Evolutionary conservation across 2,888 invertebrate genomes (phyloP).

Genomic region (Entomobrya multifasciata): DNA sequence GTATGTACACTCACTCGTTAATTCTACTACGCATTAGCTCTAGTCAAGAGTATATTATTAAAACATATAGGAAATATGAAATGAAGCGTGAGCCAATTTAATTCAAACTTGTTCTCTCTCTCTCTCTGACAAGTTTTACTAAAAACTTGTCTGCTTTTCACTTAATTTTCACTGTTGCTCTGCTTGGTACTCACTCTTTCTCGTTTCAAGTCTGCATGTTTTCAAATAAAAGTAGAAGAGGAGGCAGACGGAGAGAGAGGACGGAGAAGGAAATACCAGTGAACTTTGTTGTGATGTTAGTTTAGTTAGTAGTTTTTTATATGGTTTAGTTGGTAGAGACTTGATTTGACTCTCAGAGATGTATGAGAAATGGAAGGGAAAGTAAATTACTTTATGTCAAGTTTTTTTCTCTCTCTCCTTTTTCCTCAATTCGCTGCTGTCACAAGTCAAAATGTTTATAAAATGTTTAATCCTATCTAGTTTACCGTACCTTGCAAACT

Average conservation of each 20-base stretch:
- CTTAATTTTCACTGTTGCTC: constrained; percentile 51
- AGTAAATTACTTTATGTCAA: constrained; percentile 33
- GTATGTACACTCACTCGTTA: not conserved
- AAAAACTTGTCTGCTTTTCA: constrained; percentile 65
- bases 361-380: constrained; percentile 10
- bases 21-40: not conserved
- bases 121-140: constrained; percentile 58
- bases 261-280: not conserved
- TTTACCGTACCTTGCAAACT: too few species aligned
- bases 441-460: constrained; percentile 35
- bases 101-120: constrained; percentile 67
- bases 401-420: constrained; percentile 1
- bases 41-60: too few species aligned
- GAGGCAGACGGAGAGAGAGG: not conserved
- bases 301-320: too few species aligned
- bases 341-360: not conserved
- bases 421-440: not conserved
- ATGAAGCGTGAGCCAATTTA: constrained; percentile 72
- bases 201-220: not conserved
- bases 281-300: not conserved
- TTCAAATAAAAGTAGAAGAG: not conserved
- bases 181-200: not conserved
- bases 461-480: too few species aligned
- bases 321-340: not conserved
- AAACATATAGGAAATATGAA: constrained; percentile 64